Percentiles rank a stretch among this genome's conserved stretches.
phyloP scores from a whole-genome alignment of 1,140 invertebrate species.

The Tetramorium alpestre region DNA sequence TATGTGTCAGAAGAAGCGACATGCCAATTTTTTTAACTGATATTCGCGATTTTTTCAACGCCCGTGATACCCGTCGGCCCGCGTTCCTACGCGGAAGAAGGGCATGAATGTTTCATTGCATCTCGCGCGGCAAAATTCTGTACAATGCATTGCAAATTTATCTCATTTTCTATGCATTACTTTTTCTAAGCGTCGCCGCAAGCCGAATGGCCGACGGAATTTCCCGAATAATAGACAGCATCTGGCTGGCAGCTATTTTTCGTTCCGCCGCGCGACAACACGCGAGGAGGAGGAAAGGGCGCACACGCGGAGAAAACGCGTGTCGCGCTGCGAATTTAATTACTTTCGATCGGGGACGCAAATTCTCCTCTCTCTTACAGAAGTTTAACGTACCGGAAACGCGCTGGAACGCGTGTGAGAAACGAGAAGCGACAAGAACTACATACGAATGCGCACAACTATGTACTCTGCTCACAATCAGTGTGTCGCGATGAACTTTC shows the following conservation, averaged over 20 bases:
- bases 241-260: slow-evolving; percentile 36
- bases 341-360: slow-evolving; percentile 46
- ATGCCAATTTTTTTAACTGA: slow-evolving; percentile 41
- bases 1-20: slow-evolving; percentile 32
- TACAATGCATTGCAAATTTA: slow-evolving; percentile 63
- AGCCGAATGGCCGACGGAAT: slow-evolving; percentile 44
- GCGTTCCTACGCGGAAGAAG: slow-evolving; percentile 32
- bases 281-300: neutral
- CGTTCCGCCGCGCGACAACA: neutral
- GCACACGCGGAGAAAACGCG: neutral
- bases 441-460: neutral
- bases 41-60: slow-evolving; percentile 37
- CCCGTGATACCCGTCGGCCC: slow-evolving; percentile 11
- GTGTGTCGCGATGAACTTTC: slow-evolving; percentile 27
- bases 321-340: slow-evolving; percentile 40
- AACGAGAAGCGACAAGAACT: slow-evolving; percentile 15
- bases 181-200: slow-evolving; percentile 57
- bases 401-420: neutral
- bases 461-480: neutral
- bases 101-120: slow-evolving; percentile 59
- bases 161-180: slow-evolving; percentile 63
- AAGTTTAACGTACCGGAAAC: slow-evolving; percentile 51
- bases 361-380: neutral
- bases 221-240: slow-evolving; percentile 53
- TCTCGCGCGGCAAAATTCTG: slow-evolving; percentile 52